phyloP scores from a whole-genome alignment of 2,797 vertebrate species.

The Hydrolagus colliei region DNA sequence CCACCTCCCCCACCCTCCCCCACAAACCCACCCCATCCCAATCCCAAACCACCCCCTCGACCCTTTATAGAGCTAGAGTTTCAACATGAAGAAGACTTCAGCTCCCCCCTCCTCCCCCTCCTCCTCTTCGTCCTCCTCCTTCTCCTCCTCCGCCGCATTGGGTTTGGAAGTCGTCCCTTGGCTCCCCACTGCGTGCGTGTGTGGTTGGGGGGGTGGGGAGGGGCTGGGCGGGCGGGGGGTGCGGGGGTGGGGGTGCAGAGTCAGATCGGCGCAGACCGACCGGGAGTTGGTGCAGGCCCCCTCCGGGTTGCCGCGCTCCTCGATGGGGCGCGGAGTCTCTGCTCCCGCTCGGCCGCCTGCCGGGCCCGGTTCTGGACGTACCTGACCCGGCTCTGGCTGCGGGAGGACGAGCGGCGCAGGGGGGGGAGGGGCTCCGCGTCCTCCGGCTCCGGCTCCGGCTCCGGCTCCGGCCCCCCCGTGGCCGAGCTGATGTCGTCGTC shows the following conservation, averaged over 20 bases:
- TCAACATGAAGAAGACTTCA: constrained; percentile 69
- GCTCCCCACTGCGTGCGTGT: too few species aligned
- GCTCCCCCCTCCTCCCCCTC: constrained; percentile 50
- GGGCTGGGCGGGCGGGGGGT: constrained; percentile 39
- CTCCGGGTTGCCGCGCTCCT: constrained; percentile 83
- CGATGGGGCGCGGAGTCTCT: constrained; percentile 64
- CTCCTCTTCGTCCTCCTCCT: too few species aligned
- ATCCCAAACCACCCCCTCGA: not conserved
- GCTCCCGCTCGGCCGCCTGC: constrained; percentile 68
- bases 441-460: not conserved
- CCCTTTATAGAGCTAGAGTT: constrained; percentile 52
- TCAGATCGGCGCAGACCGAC: constrained; percentile 60
- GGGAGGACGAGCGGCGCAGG: constrained; percentile 72
- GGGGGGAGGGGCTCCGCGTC: constrained; percentile 43
- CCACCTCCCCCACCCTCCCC: too few species aligned
- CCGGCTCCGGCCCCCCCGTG: constrained; percentile 41
- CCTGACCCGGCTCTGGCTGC: constrained; percentile 84
- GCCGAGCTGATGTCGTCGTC: constrained; percentile 54
- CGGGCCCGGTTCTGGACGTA: constrained; percentile 84
- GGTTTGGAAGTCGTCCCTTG: too few species aligned
- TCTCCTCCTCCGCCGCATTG: too few species aligned
- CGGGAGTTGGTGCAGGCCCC: constrained; percentile 73
- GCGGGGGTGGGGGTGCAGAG: constrained; percentile 51
- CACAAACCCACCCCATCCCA: too few species aligned
- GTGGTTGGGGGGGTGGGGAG: constrained; percentile 35